phyloP scores from a whole-genome alignment of 2,113 vertebrate species.

The Podarcis raffonei region DNA sequence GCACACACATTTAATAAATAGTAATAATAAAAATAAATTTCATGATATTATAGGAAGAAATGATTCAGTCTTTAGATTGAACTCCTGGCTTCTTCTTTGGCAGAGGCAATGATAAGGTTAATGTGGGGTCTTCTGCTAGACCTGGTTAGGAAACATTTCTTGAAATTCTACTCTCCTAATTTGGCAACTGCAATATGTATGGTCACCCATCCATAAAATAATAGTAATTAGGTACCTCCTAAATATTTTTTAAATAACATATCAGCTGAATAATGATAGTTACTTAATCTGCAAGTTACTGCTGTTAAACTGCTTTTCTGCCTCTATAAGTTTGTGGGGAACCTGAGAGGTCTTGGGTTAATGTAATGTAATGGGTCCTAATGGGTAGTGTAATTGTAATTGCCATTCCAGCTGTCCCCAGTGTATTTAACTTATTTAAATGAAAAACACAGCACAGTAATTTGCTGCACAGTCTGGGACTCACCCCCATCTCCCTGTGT shows the following conservation, averaged over 20 bases:
- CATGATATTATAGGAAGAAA: neutral
- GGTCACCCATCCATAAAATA: neutral
- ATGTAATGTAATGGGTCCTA: conserved; percentile 72
- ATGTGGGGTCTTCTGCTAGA: conserved; percentile 35
- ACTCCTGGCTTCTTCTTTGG: conserved; percentile 47
- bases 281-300: conserved; percentile 49
- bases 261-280: conserved; percentile 42
- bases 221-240: neutral
- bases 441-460: conserved; percentile 67
- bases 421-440: conserved; percentile 65
- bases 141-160: conserved; percentile 29
- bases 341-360: conserved; percentile 70
- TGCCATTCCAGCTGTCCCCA: conserved; percentile 66
- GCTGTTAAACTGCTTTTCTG: conserved; percentile 50
- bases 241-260: conserved; percentile 17
- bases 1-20: no score
- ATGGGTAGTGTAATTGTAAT: conserved; percentile 68
- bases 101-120: conserved; percentile 33
- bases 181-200: neutral
- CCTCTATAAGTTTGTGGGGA: conserved; percentile 49
- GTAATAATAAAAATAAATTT: no score
- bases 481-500: conserved; percentile 52
- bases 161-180: conserved; percentile 24
- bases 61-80: conserved; percentile 10
- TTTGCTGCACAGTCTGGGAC: conserved; percentile 58